Conservation (phyloP, 2,797 vertebrate genomes). For the Falco cherrug region DNA sequence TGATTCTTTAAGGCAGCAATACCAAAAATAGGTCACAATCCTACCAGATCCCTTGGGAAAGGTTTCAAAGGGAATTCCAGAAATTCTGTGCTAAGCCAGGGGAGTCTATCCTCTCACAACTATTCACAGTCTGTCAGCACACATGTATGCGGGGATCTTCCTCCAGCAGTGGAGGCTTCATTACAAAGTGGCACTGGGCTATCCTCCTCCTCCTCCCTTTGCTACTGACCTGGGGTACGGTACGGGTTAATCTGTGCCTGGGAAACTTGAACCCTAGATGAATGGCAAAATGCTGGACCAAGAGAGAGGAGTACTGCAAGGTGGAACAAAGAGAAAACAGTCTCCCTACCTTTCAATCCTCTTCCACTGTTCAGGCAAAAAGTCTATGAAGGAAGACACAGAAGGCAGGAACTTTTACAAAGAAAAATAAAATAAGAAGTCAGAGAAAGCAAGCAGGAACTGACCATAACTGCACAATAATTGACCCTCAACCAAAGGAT, state of each 20-base stretch:
- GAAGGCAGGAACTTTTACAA: neutral
- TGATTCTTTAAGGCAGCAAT: neutral
- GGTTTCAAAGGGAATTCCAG: neutral
- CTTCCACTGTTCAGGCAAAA: neutral
- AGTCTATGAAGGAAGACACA: neutral
- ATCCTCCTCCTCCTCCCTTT: neutral
- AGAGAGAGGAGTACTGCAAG: neutral
- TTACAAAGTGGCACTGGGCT: no score
- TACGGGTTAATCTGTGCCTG: neutral
- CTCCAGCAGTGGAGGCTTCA: neutral
- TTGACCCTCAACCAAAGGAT: neutral
- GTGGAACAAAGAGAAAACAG: neutral
- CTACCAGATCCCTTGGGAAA: neutral
- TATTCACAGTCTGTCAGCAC: neutral
- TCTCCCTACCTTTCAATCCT: neutral
- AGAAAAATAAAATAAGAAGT: neutral
- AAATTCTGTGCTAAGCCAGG: neutral
- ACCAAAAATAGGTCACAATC: neutral
- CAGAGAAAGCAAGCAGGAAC: neutral
- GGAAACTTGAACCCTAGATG: neutral
- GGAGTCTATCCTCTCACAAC: neutral
- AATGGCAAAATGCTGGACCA: neutral
- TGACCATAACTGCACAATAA: neutral
- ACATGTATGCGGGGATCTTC: neutral
- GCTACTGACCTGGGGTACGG: neutral